Base-by-base conservation (phyloP, 2,888 invertebrate genomes). In the Drosophila demipolita region DNA sequence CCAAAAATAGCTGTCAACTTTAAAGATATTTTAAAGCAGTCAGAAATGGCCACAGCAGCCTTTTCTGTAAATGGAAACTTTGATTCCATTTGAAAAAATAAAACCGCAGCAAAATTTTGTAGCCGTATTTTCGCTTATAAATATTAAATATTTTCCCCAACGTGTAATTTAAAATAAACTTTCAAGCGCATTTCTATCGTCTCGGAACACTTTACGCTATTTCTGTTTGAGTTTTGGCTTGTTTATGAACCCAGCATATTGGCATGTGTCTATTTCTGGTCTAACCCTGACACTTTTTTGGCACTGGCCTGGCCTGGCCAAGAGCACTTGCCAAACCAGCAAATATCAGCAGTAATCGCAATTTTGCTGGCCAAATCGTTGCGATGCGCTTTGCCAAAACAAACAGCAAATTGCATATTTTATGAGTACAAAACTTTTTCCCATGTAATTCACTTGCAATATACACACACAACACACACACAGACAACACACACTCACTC, bases 211-310 rank as follows among this genome's bases (percentile, higher is more conserved):
- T 35, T 48, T 48, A 29, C 36, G 20, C 42, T 23, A 68, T 55
- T 33, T 33, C 26, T 26, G 53, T 32, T 32, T 29, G 67, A 59
- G 62, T 72, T 52, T 60, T 75, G 72, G 80, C 70, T 61, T 79
- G 79, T 81, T 88, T 86, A 88, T 81, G 65, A 58, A 67, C 57
- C 73, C 66, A 73, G 59, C 69, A 70, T 77, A 88, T 88, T 83
- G 86, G 83, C 87, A 83, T 88, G 87, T 81, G 83, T 85, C 83
- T 86, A 74, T 83, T 81, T 81, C 60, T 79, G 81, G 75, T 75
- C 77, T 81, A 88, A 73, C 88, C 83, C 88, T 86, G 85, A 83
- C 85, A 85, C 62, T 88, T 86, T 87, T 85, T 86, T 88, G 85
- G 84, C 84, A 84, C 35, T 32, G 48, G 60, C 66, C 64, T 55